A percentile compares a stretch with the other conserved stretches of the same genome.
Evolutionary conservation across 35 echinoderm and acorn worm species (phyloP).

Genomic region (Lytechinus variegatus): DNA sequence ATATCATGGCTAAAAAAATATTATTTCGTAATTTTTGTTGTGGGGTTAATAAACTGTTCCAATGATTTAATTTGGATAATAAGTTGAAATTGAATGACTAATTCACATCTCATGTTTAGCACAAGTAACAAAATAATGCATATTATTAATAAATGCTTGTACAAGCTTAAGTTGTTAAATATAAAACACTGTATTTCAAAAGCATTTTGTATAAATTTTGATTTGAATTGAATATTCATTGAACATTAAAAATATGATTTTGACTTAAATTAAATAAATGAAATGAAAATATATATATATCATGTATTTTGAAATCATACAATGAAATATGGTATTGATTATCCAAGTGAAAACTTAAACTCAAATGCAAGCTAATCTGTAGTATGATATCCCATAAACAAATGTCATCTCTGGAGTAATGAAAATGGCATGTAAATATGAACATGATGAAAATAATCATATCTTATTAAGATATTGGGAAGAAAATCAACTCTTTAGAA

Average conservation of each 20-base stretch:
- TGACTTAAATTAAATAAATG: background rate
- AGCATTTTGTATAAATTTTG: too few species aligned
- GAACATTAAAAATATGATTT: background rate
- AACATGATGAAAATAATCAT: background rate
- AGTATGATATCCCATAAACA: background rate
- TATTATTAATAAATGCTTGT: background rate
- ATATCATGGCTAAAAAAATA: background rate
- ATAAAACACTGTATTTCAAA: background rate
- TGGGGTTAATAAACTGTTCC: background rate
- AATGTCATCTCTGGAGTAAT: background rate
- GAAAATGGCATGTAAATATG: background rate
- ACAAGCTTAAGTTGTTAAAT: background rate
- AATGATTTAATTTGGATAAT: background rate
- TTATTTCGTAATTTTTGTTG: background rate
- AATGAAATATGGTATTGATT: background rate
- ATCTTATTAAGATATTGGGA: background rate
- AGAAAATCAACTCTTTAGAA: background rate
- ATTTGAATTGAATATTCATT: too few species aligned
- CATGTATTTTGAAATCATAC: background rate
- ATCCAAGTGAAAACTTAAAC: background rate
- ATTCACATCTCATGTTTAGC: background rate
- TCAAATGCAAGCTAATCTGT: background rate
- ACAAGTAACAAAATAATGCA: background rate
- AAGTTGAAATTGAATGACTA: background rate
- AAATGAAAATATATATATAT: background rate